A percentile compares a stretch with the other conserved stretches of the same genome.
Conservation (phyloP, 2,888 invertebrate genomes). For the Didymodactylos carnosus region DNA sequence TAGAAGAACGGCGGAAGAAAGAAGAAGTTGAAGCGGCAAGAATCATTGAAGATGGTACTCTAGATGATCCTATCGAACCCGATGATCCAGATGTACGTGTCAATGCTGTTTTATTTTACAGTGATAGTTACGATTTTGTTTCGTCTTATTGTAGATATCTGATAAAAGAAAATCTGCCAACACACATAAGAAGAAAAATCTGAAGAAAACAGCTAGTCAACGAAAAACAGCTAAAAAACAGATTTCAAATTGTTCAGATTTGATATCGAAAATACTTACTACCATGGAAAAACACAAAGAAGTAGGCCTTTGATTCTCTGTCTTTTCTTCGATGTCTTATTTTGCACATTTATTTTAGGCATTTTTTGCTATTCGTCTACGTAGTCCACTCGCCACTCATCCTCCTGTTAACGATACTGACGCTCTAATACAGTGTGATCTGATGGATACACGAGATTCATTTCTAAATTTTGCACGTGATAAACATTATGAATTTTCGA, state of each 20-base stretch:
- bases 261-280: conserved; percentile 25
- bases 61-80: not conserved
- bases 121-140: not conserved
- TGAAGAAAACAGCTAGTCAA: conserved; percentile 51
- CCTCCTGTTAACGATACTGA: conserved; percentile 90
- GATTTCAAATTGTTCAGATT: conserved; percentile 5
- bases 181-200: conserved; percentile 78
- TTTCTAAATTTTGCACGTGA: conserved; percentile 92
- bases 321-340: too few species aligned
- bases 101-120: not conserved
- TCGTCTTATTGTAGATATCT: not conserved
- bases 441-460: conserved; percentile 98
- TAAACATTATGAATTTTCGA: conserved; percentile 94
- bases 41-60: conserved; percentile 22
- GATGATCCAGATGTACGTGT: not conserved
- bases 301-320: too few species aligned
- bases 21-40: conserved; percentile 82
- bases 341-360: not conserved
- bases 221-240: conserved; percentile 11
- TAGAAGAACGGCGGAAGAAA: conserved; percentile 84
- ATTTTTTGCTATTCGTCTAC: conserved; percentile 81
- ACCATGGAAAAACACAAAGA: conserved; percentile 99
- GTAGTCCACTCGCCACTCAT: conserved; percentile 64
- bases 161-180: not conserved
- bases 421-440: conserved; percentile 71